phyloP scores from a whole-genome alignment of 2,113 vertebrate genomes.

The Reinhardtius hippoglossoides region DNA sequence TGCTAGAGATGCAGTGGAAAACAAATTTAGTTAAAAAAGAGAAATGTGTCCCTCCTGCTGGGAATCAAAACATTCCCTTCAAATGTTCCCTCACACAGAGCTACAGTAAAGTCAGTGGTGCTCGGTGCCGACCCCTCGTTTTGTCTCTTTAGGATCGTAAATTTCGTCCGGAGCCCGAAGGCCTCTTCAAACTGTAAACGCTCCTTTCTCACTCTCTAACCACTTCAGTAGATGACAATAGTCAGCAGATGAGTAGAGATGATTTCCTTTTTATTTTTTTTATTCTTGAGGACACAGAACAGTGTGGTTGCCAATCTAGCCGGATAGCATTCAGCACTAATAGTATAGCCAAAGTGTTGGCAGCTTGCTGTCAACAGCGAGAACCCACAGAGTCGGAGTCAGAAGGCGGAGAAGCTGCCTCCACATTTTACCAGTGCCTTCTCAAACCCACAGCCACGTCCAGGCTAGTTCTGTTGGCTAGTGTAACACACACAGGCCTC shows the following conservation, averaged over 20 bases:
- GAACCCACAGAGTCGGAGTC: conserved; percentile 50
- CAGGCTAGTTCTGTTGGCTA: conserved; percentile 41
- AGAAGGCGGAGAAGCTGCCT: conserved; percentile 65
- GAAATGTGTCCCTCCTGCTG: neutral
- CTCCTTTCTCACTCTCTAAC: neutral
- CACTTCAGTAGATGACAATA: conserved; percentile 2
- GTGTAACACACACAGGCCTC: conserved; percentile 30
- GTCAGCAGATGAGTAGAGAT: neutral
- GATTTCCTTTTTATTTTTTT: neutral
- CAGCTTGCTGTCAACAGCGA: conserved; percentile 50
- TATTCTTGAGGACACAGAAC: conserved; percentile 10
- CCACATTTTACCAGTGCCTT: conserved; percentile 75
- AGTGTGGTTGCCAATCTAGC: conserved; percentile 15
- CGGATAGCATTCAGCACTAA: conserved; percentile 57
- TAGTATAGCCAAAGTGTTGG: conserved; percentile 64
- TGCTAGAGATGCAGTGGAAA: neutral
- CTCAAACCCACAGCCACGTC: conserved; percentile 62
- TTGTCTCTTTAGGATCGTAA: neutral
- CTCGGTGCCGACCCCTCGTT: neutral
- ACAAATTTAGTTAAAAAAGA: neutral
- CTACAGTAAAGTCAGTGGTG: neutral
- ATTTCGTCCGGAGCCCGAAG: neutral
- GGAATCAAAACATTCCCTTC: conserved; percentile 50
- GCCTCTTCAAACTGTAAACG: too few species aligned
- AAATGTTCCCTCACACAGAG: neutral